These are phyloP conservation scores for Lagodon rhomboides DNA, from an alignment of 2,797 vertebrate species.

Conservation along the genomic window DNA sequence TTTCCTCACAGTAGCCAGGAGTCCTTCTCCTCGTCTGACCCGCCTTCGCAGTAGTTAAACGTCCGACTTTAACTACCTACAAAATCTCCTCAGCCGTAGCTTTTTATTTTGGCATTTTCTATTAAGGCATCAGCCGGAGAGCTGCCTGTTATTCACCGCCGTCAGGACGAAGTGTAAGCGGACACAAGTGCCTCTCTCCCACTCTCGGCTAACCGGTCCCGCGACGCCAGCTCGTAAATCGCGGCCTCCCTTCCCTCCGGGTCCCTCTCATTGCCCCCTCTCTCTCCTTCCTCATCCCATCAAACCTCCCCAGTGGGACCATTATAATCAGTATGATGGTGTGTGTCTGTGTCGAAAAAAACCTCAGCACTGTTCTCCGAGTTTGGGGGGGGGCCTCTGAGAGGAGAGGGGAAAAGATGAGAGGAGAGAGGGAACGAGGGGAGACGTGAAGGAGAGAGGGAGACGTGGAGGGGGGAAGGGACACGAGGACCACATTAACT, in stretches of 20 bases:
- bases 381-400: background rate
- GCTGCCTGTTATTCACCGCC: constrained; percentile 44
- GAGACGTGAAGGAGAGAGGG: constrained; percentile 41
- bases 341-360: constrained; percentile 46
- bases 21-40: constrained; percentile 15
- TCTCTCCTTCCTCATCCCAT: constrained; percentile 59
- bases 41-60: constrained; percentile 1
- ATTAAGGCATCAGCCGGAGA: constrained; percentile 20
- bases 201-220: constrained; percentile 65
- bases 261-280: constrained; percentile 51
- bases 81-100: background rate
- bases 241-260: constrained; percentile 44
- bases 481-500: constrained; percentile 81
- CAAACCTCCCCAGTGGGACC: constrained; percentile 70
- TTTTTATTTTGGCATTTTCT: constrained; percentile 19
- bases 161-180: constrained; percentile 50
- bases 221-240: constrained; percentile 62
- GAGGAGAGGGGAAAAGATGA: constrained; percentile 51
- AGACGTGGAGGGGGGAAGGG: constrained; percentile 35
- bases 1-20: constrained; percentile 2
- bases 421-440: constrained; percentile 50
- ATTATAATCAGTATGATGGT: constrained; percentile 70
- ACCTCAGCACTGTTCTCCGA: constrained; percentile 42
- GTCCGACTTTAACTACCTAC: background rate
- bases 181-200: constrained; percentile 57